A percentile compares a stretch with the other conserved stretches of the same genome.
Evolutionary conservation across 2,888 invertebrate species (phyloP).

Genomic region (Orchesellides sinensis): DNA sequence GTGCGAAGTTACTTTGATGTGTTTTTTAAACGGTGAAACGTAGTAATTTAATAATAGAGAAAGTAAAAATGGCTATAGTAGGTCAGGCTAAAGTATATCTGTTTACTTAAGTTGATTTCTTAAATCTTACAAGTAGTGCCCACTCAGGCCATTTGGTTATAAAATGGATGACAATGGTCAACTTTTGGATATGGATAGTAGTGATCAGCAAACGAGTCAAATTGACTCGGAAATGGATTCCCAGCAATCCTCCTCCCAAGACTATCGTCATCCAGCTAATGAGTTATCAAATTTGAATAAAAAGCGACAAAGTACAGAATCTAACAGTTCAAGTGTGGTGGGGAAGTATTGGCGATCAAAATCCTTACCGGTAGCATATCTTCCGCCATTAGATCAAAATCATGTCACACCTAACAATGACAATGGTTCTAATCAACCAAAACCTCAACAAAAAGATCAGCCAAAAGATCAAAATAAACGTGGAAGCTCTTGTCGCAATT

Average conservation of each 20-base stretch:
- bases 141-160: no score
- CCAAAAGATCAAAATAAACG: slow-evolving; percentile 28
- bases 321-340: slow-evolving; percentile 64
- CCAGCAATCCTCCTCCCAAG: slow-evolving; percentile 56
- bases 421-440: neutral
- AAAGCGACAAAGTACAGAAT: slow-evolving; percentile 64
- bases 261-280: slow-evolving; percentile 27
- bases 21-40: no score
- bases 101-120: no score
- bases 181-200: slow-evolving; percentile 65
- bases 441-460: neutral
- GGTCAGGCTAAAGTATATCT: no score
- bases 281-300: slow-evolving; percentile 41
- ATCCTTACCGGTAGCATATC: slow-evolving; percentile 68
- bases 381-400: slow-evolving; percentile 49
- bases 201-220: slow-evolving; percentile 56
- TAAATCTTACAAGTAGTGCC: no score
- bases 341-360: slow-evolving; percentile 70
- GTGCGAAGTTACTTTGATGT: no score
- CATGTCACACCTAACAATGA: neutral
- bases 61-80: no score
- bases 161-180: slow-evolving; percentile 70
- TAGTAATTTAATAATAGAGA: no score
- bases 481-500: slow-evolving; percentile 55
- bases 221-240: slow-evolving; percentile 63